Evolutionary conservation across 53 echinoderm and acorn worm genomes (phyloP), one percentile per base, ranked within the genome.

Genomic region (Patiria pectinifera): DNA sequence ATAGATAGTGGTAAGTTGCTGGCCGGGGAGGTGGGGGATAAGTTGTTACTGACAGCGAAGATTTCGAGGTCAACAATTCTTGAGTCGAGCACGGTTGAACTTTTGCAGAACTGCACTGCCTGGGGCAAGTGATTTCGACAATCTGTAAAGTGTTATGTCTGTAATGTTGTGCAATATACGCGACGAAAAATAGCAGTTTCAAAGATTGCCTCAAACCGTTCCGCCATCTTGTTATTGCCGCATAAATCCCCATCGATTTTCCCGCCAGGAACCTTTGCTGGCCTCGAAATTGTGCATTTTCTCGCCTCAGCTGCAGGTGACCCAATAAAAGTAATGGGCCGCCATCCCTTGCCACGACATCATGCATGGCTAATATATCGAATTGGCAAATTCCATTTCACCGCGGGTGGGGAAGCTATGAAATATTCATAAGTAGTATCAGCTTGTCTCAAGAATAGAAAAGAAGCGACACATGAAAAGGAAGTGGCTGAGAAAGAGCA

Each of bases 201-300:
- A 62, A 58, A 19, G 2, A 45, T 53, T 53, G 14, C 62, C 83
- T 62, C 45, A 69, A 84, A 69, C 26, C 5, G 24, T 63, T 0
- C 84, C 35, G 62, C 84, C 84, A 69, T 63, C 63, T 63, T 69
- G 84, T 62, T 62, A 84, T 84, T 66, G 62, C 84, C 84, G 63
- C 69, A 6, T 35, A 62, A 35, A 22, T 62, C 24, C 53, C 53
- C n/a, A 74, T 74, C 84, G 84, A 44, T 44, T 9, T 62, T 69
- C 19, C 0, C 7, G 66, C 84, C 63, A 18, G 63, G 35, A 84
- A 62, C 63, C 11, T 60, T 26, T 66, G 43, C 18, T 8, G 13
- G 62, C 45, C 74, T 24, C 24, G 18, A 74, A 74, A 74, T 23
- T 74, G 74, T 22, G 74, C 74, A 9, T 74, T 23, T 74, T n/a